phyloP scores from a whole-genome alignment of 2,888 invertebrate species.

The Parthenolecanium corni region DNA sequence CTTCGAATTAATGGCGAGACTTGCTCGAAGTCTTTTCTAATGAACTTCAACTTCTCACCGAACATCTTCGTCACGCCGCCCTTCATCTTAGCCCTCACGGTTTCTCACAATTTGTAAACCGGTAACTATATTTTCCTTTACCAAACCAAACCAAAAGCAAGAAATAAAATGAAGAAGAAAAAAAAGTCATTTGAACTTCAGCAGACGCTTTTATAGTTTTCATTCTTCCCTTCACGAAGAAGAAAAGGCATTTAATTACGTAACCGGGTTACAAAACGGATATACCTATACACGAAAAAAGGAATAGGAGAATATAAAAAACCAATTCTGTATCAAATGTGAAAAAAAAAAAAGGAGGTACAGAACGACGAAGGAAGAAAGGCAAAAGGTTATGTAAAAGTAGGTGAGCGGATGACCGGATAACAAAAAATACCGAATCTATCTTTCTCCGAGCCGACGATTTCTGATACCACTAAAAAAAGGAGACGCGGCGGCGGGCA shows the following conservation, averaged over 20 bases:
- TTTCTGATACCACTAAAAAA: too few relatives aligned
- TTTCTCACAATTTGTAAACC: too few relatives aligned
- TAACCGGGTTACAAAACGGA: slow-evolving; percentile 22
- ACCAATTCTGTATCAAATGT: background rate
- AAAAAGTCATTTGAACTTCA: background rate
- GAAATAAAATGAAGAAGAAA: background rate
- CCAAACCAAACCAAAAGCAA: too few relatives aligned
- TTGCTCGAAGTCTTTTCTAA: too few relatives aligned
- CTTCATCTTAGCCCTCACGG: too few relatives aligned
- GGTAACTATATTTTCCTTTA: too few relatives aligned
- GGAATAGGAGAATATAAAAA: background rate
- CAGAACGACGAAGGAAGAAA: background rate
- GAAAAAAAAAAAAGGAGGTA: background rate
- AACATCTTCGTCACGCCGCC: too few relatives aligned
- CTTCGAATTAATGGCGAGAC: too few relatives aligned
- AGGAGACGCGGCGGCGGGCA: background rate
- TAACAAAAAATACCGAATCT: slow-evolving; percentile 2
- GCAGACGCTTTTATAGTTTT: background rate
- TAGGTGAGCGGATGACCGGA: slow-evolving; percentile 20
- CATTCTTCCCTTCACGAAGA: background rate
- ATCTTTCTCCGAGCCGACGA: too few relatives aligned
- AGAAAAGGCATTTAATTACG: slow-evolving; percentile 7
- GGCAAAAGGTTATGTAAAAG: slow-evolving; percentile 16
- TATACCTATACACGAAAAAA: slow-evolving; percentile 1
- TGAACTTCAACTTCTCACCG: too few relatives aligned